These are phyloP conservation scores for Oryzias woworae DNA, from an alignment of 2,113 vertebrate species.

Conservation along the genomic window DNA sequence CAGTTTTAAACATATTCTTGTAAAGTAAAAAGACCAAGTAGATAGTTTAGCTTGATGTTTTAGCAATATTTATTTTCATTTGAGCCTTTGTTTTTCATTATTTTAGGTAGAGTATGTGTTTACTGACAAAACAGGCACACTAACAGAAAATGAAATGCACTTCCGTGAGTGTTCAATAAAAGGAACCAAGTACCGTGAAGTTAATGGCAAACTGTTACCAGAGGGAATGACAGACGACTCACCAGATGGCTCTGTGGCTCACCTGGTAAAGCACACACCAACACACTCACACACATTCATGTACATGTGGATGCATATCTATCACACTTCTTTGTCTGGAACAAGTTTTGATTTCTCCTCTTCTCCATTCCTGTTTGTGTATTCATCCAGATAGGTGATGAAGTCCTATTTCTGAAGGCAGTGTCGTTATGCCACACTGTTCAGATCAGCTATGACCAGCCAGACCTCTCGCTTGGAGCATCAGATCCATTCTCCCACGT, in stretches of 20 bases:
- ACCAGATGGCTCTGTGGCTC: conserved; percentile 77
- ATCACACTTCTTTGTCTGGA: background rate
- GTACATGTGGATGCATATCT: background rate
- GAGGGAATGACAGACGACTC: conserved; percentile 89
- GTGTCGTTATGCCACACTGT: conserved; percentile 96
- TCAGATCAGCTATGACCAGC: conserved; percentile 89
- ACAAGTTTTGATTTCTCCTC: background rate
- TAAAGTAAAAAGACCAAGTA: no score
- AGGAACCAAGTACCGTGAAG: conserved; percentile 93
- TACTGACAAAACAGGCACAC: conserved; percentile 95
- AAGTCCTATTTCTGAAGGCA: conserved; percentile 92
- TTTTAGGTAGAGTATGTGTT: conserved; percentile 95
- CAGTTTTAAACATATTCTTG: no score
- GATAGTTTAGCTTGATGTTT: no score
- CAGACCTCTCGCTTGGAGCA: conserved; percentile 71
- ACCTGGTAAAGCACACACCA: conserved; percentile 74
- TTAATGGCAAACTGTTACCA: conserved; percentile 88
- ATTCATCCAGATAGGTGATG: conserved; percentile 80
- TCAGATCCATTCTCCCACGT: conserved; percentile 81
- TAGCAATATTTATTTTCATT: background rate
- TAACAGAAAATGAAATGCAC: conserved; percentile 99
- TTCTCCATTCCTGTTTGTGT: conserved; percentile 6
- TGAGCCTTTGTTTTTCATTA: background rate
- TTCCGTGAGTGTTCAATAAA: conserved; percentile 97
- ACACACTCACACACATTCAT: background rate